Evolutionary conservation across 1,140 invertebrate genomes (phyloP).

Genomic region (Drosophila parabipectinata): DNA sequence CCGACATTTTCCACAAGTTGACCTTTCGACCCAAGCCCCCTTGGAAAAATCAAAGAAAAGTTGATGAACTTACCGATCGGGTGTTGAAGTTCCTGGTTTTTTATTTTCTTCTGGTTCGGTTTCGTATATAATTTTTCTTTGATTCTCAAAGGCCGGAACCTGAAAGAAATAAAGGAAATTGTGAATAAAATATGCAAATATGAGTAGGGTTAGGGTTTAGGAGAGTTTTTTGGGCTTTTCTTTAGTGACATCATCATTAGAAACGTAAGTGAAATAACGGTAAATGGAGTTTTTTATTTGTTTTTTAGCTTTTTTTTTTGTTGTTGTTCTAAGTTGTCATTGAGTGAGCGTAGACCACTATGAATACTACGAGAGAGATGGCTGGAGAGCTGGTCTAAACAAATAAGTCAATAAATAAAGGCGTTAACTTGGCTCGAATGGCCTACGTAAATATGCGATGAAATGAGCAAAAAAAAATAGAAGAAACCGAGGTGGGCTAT

Average conservation of each 20-base stretch:
- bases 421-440: conserved; percentile 76
- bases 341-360: conserved; percentile 35
- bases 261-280: conserved; percentile 58
- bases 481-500: conserved; percentile 27
- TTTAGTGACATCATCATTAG: conserved; percentile 63
- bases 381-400: conserved; percentile 46
- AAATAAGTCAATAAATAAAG: conserved; percentile 81
- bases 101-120: conserved; percentile 13
- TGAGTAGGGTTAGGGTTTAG: no score
- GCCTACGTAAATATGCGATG: conserved; percentile 79
- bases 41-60: not conserved
- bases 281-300: conserved; percentile 77
- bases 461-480: conserved; percentile 60
- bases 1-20: not conserved
- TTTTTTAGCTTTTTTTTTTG: conserved; percentile 27
- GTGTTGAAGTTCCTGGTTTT: conserved; percentile 21
- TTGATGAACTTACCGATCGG: conserved; percentile 39
- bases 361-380: conserved; percentile 2
- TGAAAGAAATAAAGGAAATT: conserved; percentile 20
- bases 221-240: not conserved
- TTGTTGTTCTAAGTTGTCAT: conserved; percentile 42
- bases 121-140: conserved; percentile 6
- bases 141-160: conserved; percentile 26
- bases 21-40: not conserved
- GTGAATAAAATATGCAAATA: conserved; percentile 8